These are phyloP conservation scores for Elgaria multicarinata DNA, from an alignment of 2,113 vertebrate species.

Conservation along the genomic window DNA sequence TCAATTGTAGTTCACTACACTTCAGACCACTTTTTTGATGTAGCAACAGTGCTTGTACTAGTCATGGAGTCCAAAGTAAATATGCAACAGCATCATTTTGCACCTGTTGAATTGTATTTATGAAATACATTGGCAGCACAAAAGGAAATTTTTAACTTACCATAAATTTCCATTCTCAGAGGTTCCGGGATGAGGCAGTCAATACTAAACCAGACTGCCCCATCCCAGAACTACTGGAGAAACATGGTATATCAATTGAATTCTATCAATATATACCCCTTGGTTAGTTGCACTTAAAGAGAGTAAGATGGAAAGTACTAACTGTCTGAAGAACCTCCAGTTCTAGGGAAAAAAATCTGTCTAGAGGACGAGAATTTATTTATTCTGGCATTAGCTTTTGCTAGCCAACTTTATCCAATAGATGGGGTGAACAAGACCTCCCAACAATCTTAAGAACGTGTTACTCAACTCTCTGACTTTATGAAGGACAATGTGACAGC, in stretches of 20 bases:
- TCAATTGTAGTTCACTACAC: conserved; percentile 59
- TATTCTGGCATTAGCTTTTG: not conserved
- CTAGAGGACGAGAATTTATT: conserved; percentile 12
- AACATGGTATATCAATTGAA: not conserved
- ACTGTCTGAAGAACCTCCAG: not conserved
- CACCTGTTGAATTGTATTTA: not conserved
- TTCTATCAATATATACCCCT: not conserved
- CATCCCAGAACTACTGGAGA: too few species aligned
- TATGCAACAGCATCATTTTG: not conserved
- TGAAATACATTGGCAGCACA: not conserved
- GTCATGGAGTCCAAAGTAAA: conserved; percentile 1
- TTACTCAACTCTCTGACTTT: not conserved
- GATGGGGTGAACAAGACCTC: not conserved
- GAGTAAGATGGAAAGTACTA: not conserved
- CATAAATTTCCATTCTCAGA: not conserved
- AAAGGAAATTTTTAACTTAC: not conserved
- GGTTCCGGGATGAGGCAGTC: too few species aligned
- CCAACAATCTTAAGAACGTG: not conserved
- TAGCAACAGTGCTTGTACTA: conserved; percentile 41
- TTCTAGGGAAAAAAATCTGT: not conserved
- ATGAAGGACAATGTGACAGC: not conserved
- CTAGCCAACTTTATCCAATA: not conserved
- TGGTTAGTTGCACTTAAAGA: not conserved
- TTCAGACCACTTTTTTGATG: conserved; percentile 40
- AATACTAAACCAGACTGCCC: too few species aligned